Conservation (phyloP, 2,797 vertebrate genomes). For the Sebastes diploproa region DNA sequence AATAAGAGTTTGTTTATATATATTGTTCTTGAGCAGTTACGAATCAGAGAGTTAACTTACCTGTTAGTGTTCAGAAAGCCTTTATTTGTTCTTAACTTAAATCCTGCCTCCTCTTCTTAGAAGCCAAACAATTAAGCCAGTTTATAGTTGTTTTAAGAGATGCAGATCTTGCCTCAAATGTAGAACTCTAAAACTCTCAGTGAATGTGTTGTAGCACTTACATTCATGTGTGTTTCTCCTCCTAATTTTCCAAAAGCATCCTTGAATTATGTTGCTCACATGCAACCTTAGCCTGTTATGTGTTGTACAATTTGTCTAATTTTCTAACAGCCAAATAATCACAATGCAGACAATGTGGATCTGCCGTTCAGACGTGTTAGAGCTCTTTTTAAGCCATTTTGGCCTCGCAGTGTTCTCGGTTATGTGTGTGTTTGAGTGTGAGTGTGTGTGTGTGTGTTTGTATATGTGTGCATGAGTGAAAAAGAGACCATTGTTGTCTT, state of each 20-base stretch:
- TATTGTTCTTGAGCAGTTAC: slow-evolving; percentile 1
- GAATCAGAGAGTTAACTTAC: background rate
- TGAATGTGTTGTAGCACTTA: background rate
- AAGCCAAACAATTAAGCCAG: background rate
- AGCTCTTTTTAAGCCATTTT: slow-evolving; percentile 10
- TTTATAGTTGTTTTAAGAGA: background rate
- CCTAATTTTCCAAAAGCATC: background rate
- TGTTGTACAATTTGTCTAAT: slow-evolving; percentile 16
- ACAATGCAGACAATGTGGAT: slow-evolving; percentile 10
- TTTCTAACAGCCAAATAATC: slow-evolving; percentile 30
- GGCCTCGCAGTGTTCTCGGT: slow-evolving; percentile 41
- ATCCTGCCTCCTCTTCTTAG: slow-evolving; percentile 22
- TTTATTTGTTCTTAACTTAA: slow-evolving; percentile 23
- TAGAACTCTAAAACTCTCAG: background rate
- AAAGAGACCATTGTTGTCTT: slow-evolving; percentile 27
- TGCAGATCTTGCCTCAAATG: background rate
- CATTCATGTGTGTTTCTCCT: background rate
- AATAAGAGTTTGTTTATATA: slow-evolving; percentile 4
- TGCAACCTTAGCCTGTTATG: background rate
- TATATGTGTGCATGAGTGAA: slow-evolving; percentile 1
- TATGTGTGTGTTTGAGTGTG: background rate
- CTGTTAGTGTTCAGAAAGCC: background rate
- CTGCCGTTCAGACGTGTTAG: slow-evolving; percentile 9
- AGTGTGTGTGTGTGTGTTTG: background rate
- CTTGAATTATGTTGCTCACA: background rate